phyloP scores from a whole-genome alignment of 1,140 invertebrate species.

The Lordiphosa collinella region DNA sequence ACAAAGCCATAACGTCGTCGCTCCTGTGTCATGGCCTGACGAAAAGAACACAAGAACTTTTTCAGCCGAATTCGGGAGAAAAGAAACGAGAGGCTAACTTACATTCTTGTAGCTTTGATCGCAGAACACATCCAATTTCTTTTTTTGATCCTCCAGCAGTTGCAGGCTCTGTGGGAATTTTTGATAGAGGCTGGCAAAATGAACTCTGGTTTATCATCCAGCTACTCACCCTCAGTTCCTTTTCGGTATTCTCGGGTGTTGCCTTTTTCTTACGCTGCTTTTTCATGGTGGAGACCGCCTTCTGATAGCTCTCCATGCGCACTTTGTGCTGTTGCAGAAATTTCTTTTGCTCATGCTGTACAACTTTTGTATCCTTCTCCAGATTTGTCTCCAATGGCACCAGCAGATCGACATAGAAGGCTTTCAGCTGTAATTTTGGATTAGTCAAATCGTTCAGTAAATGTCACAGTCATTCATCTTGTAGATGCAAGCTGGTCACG shows the following conservation, averaged over 20 bases:
- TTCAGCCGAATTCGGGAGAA: conserved; percentile 4
- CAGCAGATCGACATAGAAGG: conserved; percentile 95
- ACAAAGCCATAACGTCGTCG: conserved; percentile 95
- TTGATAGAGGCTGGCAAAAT: neutral
- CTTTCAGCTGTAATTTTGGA: conserved; percentile 86
- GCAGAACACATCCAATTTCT: conserved; percentile 93
- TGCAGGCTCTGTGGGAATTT: conserved; percentile 87
- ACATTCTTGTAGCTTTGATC: conserved; percentile 95
- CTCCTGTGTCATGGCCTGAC: conserved; percentile 95
- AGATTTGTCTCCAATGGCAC: conserved; percentile 95
- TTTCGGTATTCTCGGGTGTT: conserved; percentile 89
- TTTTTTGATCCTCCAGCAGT: conserved; percentile 93
- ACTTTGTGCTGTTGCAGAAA: conserved; percentile 94
- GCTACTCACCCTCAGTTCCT: conserved; percentile 89
- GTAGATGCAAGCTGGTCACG: too few species aligned
- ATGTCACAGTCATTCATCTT: too few species aligned
- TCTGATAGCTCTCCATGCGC: conserved; percentile 92
- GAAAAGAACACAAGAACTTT: conserved; percentile 14
- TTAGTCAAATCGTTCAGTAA: neutral
- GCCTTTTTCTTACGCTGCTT: conserved; percentile 93
- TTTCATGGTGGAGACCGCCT: conserved; percentile 92
- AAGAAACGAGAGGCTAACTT: conserved; percentile 79
- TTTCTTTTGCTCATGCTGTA: conserved; percentile 94
- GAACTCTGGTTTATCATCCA: neutral
- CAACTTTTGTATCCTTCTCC: conserved; percentile 95